phyloP scores from a whole-genome alignment of 1,140 invertebrate species.

The Coptotermes formosanus region DNA sequence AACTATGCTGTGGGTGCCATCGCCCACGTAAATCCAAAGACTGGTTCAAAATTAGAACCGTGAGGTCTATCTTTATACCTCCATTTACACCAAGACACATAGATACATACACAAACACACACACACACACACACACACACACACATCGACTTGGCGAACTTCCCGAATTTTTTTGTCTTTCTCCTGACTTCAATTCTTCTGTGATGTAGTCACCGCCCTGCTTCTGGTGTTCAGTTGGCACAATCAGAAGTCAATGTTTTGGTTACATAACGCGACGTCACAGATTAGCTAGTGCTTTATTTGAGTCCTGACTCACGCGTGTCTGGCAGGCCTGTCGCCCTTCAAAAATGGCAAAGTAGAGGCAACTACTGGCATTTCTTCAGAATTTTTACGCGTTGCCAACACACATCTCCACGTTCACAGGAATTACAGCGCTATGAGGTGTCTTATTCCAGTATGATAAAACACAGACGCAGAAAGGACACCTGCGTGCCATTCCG shows the following conservation, averaged over 20 bases:
- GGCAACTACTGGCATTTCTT: slow-evolving; percentile 10
- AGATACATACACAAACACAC: background rate
- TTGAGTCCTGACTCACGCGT: slow-evolving; percentile 25
- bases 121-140: no score
- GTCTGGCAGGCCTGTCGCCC: slow-evolving; percentile 19
- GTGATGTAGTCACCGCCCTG: slow-evolving; percentile 22
- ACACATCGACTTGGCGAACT: background rate
- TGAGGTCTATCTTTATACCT: background rate
- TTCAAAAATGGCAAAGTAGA: slow-evolving; percentile 20
- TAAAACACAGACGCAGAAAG: background rate
- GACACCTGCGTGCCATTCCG: background rate
- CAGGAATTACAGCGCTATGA: background rate
- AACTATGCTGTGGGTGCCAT: background rate
- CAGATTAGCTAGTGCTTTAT: slow-evolving; percentile 30
- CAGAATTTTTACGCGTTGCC: background rate
- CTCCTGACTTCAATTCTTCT: slow-evolving; percentile 23
- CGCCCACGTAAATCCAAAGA: slow-evolving; percentile 21
- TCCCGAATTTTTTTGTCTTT: background rate
- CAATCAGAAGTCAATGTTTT: slow-evolving; percentile 20
- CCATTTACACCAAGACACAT: background rate
- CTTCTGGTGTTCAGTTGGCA: background rate
- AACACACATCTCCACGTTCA: background rate
- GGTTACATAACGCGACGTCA: slow-evolving; percentile 32
- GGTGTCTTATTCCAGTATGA: background rate
- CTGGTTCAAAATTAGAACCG: background rate